Conservation (phyloP, 2,113 vertebrate species). For the Nesogale talazaci region DNA sequence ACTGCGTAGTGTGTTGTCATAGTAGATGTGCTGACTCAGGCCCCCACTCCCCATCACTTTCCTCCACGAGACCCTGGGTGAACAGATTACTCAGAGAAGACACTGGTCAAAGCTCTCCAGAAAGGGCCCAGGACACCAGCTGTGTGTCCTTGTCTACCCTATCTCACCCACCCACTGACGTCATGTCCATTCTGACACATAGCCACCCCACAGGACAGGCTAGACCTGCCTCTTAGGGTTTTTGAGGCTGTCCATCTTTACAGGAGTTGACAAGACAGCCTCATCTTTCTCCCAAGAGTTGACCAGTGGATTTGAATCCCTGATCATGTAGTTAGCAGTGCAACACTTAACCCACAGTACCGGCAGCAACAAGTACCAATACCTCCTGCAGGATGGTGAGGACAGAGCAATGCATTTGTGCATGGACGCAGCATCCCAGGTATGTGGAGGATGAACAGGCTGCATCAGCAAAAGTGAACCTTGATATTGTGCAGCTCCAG, state of each 20-base stretch:
- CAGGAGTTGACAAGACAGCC: too few relatives aligned
- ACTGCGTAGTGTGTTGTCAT: background rate
- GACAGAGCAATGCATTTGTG: background rate
- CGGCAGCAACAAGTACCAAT: background rate
- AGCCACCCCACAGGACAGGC: too few relatives aligned
- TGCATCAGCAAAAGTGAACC: background rate
- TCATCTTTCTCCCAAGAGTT: too few relatives aligned
- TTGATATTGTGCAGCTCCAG: too few relatives aligned
- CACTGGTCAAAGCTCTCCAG: background rate
- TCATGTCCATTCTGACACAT: too few relatives aligned
- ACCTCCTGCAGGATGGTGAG: rapidly evolving
- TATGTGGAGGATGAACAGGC: background rate
- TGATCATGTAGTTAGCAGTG: too few relatives aligned
- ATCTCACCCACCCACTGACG: too few relatives aligned
- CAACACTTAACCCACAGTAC: background rate
- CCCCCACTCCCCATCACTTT: background rate
- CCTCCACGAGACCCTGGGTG: background rate
- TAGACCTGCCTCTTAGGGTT: too few relatives aligned
- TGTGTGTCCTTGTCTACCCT: background rate
- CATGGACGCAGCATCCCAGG: rapidly evolving
- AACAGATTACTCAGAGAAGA: background rate
- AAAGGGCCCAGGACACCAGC: rapidly evolving
- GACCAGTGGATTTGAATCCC: background rate
- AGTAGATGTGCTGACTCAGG: background rate
- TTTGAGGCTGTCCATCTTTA: too few relatives aligned